These are phyloP conservation scores for Tortricodes alternella DNA, from an alignment of 2,888 invertebrate species.

Conservation along the genomic window DNA sequence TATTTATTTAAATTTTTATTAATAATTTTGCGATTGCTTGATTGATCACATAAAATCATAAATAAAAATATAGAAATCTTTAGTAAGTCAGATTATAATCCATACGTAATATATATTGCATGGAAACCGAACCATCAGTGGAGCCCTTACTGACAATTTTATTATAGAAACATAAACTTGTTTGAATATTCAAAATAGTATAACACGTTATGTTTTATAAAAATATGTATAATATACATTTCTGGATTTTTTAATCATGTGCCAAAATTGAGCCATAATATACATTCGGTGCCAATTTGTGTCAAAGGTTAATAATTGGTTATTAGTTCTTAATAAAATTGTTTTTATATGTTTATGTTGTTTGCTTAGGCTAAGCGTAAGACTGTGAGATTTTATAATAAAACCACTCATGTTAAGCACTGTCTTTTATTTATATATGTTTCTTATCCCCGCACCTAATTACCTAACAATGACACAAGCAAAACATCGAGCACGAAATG, in stretches of 20 bases:
- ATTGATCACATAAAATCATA: no score
- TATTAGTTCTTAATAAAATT: background rate
- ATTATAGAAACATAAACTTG: no score
- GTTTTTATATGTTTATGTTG: conserved; percentile 12
- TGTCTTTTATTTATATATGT: background rate
- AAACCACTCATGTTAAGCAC: conserved; percentile 19
- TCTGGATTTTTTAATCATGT: background rate
- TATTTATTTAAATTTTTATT: no score
- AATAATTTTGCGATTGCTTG: no score
- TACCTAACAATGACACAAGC: background rate
- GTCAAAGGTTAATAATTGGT: background rate
- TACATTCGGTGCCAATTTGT: background rate
- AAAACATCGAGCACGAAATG: no score
- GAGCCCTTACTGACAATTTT: no score
- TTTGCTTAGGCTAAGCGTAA: conserved; percentile 16
- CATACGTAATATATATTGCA: no score
- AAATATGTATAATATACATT: background rate
- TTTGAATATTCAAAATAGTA: no score
- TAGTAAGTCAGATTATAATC: no score
- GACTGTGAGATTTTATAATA: conserved; percentile 28
- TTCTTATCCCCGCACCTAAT: background rate
- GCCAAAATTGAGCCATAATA: background rate
- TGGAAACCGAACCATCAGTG: no score
- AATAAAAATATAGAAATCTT: no score
- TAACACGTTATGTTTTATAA: background rate